Percentiles rank a stretch among this genome's conserved stretches.
Evolutionary conservation across 2,888 invertebrate species (phyloP).

Genomic region (Steinernema hermaphroditum): DNA sequence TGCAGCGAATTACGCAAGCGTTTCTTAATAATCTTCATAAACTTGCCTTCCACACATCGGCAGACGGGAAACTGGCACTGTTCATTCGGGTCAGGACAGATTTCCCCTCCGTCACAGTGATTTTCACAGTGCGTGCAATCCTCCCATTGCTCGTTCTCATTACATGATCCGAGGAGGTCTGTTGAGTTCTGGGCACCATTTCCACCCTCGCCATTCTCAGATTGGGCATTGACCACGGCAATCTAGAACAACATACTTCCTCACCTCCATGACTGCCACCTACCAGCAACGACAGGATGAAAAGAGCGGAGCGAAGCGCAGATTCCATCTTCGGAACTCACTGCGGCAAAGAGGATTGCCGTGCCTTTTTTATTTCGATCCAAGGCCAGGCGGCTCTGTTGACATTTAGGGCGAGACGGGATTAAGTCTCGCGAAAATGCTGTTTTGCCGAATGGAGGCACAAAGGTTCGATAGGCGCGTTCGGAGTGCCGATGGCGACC

Average conservation of each 20-base stretch:
- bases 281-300: background rate
- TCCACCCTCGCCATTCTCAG: background rate
- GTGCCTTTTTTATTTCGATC: background rate
- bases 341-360: background rate
- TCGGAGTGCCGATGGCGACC: no score
- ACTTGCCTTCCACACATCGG: background rate
- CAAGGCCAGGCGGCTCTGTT: background rate
- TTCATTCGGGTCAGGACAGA: background rate
- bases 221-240: background rate
- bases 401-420: slow-evolving; percentile 2
- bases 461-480: no score
- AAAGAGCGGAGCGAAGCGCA: background rate
- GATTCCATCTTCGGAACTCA: background rate
- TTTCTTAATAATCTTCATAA: no score
- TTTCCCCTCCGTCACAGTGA: background rate
- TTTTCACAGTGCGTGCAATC: background rate
- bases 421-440: slow-evolving; percentile 1
- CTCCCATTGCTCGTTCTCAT: slow-evolving; percentile 11
- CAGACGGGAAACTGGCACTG: background rate
- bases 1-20: no score
- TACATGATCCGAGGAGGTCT: background rate
- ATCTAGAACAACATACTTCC: background rate
- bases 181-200: background rate
- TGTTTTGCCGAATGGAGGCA: background rate
- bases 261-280: background rate